Conservation (phyloP, 1,140 invertebrate genomes). For the Heliconius hewitsoni region DNA sequence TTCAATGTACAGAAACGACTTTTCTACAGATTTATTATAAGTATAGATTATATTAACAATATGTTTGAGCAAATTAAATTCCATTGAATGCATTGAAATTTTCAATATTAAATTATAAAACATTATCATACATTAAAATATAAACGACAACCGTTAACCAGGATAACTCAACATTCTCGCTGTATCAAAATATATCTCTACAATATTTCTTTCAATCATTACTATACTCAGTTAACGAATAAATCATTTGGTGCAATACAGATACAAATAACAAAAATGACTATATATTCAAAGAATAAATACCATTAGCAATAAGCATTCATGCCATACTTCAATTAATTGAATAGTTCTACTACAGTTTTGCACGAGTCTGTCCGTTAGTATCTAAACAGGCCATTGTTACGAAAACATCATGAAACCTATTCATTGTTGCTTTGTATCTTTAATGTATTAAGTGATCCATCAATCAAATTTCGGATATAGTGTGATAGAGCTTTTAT, state of each 20-base stretch:
- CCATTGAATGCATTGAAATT: no score
- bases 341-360: constrained; percentile 2
- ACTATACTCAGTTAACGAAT: background rate
- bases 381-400: background rate
- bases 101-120: no score
- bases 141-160: no score
- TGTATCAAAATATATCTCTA: no score
- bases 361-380: background rate
- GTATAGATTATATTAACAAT: no score
- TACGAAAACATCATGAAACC: background rate
- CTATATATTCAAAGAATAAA: background rate
- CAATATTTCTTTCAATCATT: no score
- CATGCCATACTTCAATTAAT: constrained; percentile 1
- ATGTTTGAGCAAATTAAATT: no score
- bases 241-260: background rate
- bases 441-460: constrained; percentile 3
- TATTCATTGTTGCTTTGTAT: background rate
- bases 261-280: background rate
- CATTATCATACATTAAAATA: no score
- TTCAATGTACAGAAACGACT: no score
- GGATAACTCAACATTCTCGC: no score
- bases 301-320: background rate
- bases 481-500: constrained; percentile 9
- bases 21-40: no score
- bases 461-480: constrained; percentile 38